Percentiles rank a stretch among this genome's conserved stretches.
These are phyloP conservation scores for Caenorhabditis zanzibari DNA, from an alignment of 2,888 invertebrate species.

Conservation along the genomic window DNA sequence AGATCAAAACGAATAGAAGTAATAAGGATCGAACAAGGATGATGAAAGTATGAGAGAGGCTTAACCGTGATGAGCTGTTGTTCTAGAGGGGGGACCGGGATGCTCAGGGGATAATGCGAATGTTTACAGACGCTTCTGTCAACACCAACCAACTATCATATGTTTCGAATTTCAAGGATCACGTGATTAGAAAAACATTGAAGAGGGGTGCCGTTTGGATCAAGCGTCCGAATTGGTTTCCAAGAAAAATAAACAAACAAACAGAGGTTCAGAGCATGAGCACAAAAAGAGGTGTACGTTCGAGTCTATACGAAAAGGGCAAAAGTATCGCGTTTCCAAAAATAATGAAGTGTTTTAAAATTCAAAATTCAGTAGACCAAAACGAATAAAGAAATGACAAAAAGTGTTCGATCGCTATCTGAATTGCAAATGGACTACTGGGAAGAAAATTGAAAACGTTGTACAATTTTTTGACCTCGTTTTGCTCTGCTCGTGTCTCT, in stretches of 20 bases:
- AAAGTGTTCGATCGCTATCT: constrained; percentile 9
- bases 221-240: constrained; percentile 39
- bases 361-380: constrained; percentile 26
- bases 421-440: constrained; percentile 2
- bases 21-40: neutral
- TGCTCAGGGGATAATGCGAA: constrained; percentile 44
- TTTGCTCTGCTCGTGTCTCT: neutral
- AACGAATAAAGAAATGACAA: neutral
- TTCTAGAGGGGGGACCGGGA: constrained; percentile 8
- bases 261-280: constrained; percentile 32
- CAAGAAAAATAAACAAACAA: constrained; percentile 42
- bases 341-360: constrained; percentile 12
- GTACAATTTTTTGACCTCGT: constrained; percentile 24
- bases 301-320: constrained; percentile 14
- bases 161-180: constrained; percentile 60
- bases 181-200: constrained; percentile 62
- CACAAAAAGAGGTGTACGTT: constrained; percentile 13
- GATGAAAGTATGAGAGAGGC: neutral
- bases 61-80: constrained; percentile 30
- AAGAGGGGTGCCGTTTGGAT: constrained; percentile 11
- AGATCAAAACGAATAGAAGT: neutral
- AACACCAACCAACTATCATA: constrained; percentile 51
- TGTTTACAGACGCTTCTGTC: constrained; percentile 56
- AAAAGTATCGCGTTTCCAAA: constrained; percentile 30
- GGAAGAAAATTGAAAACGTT: neutral